Percentiles rank a stretch among this genome's conserved stretches.
Conservation (phyloP, 1,140 invertebrate species). For the Venturia canescens region DNA sequence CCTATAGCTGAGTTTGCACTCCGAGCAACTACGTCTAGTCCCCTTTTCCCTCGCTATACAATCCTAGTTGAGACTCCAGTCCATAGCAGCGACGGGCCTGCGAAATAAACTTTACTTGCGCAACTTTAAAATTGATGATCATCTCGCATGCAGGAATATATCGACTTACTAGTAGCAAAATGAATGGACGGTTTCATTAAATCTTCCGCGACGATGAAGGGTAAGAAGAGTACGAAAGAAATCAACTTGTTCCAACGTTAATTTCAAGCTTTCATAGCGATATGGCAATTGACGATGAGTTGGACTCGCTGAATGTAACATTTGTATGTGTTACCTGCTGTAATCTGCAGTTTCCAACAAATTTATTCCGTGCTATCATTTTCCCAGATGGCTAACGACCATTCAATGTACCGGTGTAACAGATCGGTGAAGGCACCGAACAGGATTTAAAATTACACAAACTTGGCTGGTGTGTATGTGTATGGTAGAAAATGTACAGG, state of each 20-base stretch:
- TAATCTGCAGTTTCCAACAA: neutral
- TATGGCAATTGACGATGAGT: neutral
- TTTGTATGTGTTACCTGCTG: neutral
- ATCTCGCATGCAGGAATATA: constrained; percentile 51
- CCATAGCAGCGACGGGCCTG: neutral
- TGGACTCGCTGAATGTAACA: neutral
- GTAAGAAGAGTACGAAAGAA: neutral
- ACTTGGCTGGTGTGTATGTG: neutral
- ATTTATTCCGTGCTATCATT: constrained; percentile 27
- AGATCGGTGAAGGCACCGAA: constrained; percentile 22
- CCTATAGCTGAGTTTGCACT: constrained; percentile 9
- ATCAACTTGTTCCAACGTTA: neutral
- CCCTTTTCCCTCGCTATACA: constrained; percentile 1
- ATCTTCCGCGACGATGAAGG: neutral
- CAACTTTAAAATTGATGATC: constrained; percentile 70
- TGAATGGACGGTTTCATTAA: constrained; percentile 27
- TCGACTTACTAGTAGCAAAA: constrained; percentile 34
- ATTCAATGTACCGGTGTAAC: constrained; percentile 21
- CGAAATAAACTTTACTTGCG: constrained; percentile 66
- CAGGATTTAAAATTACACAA: constrained; percentile 41
- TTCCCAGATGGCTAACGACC: constrained; percentile 36
- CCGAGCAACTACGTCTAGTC: neutral
- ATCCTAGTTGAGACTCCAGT: neutral
- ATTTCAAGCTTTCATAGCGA: neutral
- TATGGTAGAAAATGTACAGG: neutral